Percentiles rank a stretch among this genome's conserved stretches.
Conservation (phyloP, 2,888 invertebrate species). For the Priocnemis perturbator region DNA sequence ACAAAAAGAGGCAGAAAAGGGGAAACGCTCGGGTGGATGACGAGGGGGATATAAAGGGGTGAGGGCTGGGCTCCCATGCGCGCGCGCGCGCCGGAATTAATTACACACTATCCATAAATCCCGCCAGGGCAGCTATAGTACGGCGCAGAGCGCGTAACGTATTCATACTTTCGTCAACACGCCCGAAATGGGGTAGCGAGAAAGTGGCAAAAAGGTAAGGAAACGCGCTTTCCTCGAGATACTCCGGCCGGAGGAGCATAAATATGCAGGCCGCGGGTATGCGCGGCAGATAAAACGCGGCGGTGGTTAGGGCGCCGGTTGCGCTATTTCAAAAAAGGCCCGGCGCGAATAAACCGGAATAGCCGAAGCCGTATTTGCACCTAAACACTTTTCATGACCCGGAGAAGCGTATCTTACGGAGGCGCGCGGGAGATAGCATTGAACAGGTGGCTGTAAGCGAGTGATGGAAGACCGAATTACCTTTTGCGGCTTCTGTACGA, state of each 20-base stretch:
- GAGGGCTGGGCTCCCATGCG: not conserved
- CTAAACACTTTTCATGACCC: conserved; percentile 9
- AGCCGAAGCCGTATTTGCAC: not conserved
- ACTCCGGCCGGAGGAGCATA: not conserved
- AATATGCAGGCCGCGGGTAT: not conserved
- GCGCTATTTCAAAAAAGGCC: not conserved
- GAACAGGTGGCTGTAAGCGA: conserved; percentile 1
- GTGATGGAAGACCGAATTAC: conserved; percentile 6
- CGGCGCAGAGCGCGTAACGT: not conserved
- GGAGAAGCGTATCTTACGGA: not conserved
- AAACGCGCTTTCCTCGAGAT: conserved; percentile 4
- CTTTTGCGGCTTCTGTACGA: not conserved
- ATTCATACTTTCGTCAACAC: conserved; percentile 4
- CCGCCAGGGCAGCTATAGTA: not conserved
- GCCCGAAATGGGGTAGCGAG: conserved; percentile 1
- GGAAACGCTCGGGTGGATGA: not conserved
- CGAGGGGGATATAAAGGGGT: not conserved
- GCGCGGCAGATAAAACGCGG: not conserved
- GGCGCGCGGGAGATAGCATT: not conserved
- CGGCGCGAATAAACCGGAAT: not conserved
- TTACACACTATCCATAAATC: conserved; percentile 49
- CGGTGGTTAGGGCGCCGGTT: not conserved
- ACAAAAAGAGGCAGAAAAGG: conserved; percentile 2
- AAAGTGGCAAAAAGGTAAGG: not conserved
- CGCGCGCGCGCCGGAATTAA: conserved; percentile 42